Conservation (phyloP, 2,888 invertebrate species). For the Idaea dimidiata region DNA sequence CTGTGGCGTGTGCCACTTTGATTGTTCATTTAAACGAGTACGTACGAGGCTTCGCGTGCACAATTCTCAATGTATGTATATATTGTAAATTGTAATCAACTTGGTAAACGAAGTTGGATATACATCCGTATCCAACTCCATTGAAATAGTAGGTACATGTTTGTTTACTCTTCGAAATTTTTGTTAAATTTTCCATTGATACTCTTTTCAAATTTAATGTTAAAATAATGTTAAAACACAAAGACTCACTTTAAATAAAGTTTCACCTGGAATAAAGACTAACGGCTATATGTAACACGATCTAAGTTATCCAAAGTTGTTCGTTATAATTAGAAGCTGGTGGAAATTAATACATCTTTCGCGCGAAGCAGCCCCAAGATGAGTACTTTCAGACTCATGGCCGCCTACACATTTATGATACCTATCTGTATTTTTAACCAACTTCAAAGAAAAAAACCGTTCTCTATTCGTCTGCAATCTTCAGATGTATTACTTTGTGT, state of each 20-base stretch:
- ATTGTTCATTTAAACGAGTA: constrained; percentile 40
- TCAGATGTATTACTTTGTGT: too few species aligned
- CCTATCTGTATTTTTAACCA: neutral
- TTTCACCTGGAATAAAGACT: constrained; percentile 51
- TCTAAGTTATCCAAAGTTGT: constrained; percentile 60
- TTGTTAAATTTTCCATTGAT: too few species aligned
- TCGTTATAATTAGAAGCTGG: constrained; percentile 63
- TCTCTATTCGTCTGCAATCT: too few species aligned
- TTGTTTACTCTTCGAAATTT: too few species aligned
- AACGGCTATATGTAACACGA: constrained; percentile 59
- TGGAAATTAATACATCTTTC: constrained; percentile 67
- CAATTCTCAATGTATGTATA: neutral
- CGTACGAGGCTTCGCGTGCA: constrained; percentile 27
- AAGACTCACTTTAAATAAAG: constrained; percentile 42
- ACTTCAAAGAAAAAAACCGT: too few species aligned
- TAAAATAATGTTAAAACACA: constrained; percentile 11
- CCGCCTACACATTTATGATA: neutral
- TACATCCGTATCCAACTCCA: too few species aligned
- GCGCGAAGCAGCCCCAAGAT: constrained; percentile 32
- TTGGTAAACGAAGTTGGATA: neutral
- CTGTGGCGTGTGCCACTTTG: constrained; percentile 20
- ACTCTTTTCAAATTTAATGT: constrained; percentile 3
- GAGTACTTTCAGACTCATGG: constrained; percentile 7
- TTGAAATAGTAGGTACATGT: too few species aligned
- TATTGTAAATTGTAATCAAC: neutral